A percentile compares a stretch with the other conserved stretches of the same genome.
phyloP scores from a whole-genome alignment of 1,140 invertebrate genomes.

The Eulimnadia texana region DNA sequence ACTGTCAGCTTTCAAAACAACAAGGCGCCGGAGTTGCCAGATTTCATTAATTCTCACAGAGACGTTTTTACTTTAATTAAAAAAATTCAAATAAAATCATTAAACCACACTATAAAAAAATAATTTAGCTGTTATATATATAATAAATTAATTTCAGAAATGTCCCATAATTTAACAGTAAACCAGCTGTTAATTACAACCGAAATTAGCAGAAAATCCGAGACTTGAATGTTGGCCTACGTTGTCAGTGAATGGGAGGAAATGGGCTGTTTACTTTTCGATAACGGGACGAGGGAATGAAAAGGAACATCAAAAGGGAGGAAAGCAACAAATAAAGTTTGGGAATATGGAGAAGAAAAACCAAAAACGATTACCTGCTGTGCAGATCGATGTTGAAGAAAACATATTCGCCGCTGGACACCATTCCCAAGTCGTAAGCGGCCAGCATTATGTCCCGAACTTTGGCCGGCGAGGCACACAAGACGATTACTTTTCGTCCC shows the following conservation, averaged over 20 bases:
- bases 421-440: slow-evolving; percentile 82
- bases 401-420: slow-evolving; percentile 88
- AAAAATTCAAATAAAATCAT: no score
- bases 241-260: background rate
- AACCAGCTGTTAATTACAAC: background rate
- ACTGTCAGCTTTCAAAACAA: no score
- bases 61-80: no score
- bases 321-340: background rate
- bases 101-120: no score
- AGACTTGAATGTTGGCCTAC: no score
- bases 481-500: slow-evolving; percentile 66
- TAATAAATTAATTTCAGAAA: background rate
- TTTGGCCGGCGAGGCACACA: slow-evolving; percentile 77
- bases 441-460: slow-evolving; percentile 78
- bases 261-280: no score
- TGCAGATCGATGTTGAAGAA: slow-evolving; percentile 96
- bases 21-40: no score
- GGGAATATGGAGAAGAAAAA: background rate
- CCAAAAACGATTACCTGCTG: slow-evolving; percentile 87
- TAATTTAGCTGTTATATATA: background rate
- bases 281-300: background rate
- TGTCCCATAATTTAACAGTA: background rate
- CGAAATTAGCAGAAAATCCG: no score
- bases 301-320: background rate
- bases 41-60: no score